Evolutionary conservation across 2,113 vertebrate species (phyloP), one percentile per base, ranked within the genome.

Genomic region (Phasianus colchicus): DNA sequence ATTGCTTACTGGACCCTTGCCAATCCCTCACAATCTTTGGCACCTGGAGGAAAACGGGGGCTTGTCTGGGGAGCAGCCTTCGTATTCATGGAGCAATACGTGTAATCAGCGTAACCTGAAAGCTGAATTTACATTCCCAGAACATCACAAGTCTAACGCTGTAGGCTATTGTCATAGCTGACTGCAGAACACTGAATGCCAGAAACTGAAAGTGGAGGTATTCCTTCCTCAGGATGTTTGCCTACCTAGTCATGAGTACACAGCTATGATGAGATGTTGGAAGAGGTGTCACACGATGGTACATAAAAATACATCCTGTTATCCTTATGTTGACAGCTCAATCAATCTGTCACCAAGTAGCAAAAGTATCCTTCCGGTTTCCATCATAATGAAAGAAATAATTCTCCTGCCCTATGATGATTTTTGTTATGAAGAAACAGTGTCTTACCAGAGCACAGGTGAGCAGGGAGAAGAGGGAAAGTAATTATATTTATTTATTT

Each of bases 161-260:
- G 22, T 36, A 85, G 54, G 20, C 15, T 45, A 25, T 32, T 52
- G n/a, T 42, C 36, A 58, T 50, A 79, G 54, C 54, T 63, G 71
- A 61, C 10, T 34, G 17, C 30, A 87, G 82, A 67, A 52, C 36
- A 70, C 9, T 6, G 5, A 84, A 42, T 0, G 0, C n/a, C 27
- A 48, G 15, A 24, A 66, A n/a, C 0, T 0, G 50, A 47, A 82
- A 79, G 24, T 10, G 11, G 17, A 91, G 30, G 29, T n/a, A 43
- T 40, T 89, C 11, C 24, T 7, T 75, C 69, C 10, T 30, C 72
- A 72, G 65, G 22, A 67, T 12, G 32, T 24, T 50, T 20, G 19
- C 20, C 34, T 58, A 63, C 14, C 20, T 69, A 70, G 83, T 38
- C 3, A 38, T 34, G 16, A 67, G 66, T 38, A 55, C 10, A 72